Base-by-base conservation (phyloP, 2,888 invertebrate species). In the Folsomia manolachei region DNA sequence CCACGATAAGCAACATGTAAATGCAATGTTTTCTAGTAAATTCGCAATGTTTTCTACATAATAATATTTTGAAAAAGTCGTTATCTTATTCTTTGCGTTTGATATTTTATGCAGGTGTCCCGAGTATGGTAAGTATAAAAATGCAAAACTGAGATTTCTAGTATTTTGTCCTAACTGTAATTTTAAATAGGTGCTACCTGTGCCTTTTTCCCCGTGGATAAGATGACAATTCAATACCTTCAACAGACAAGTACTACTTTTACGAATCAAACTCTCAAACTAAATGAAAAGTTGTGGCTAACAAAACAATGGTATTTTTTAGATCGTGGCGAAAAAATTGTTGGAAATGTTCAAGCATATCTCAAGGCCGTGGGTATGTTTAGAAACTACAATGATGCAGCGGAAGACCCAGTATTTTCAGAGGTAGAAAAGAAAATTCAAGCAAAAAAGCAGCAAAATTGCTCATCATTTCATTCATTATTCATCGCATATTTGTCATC, bases 1-100 rank as follows among this genome's bases (percentile, higher is more conserved):
- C 98, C 0, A 99, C 98, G 0, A 95, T 99, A 70, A 93, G 96
- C 79, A 99, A 99, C 86, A 98, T 99, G 98, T 97, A 95, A 95
- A 84, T 98, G 97, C 83, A n/a, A n/a, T n/a, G n/a, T n/a, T n/a
- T n/a, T n/a, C n/a, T n/a, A n/a, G n/a, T n/a, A n/a, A n/a, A n/a
- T n/a, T n/a, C n/a, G n/a, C n/a, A n/a, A n/a, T n/a, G n/a, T n/a
- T n/a, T n/a, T n/a, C n/a, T n/a, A n/a, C n/a, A n/a, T n/a, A n/a
- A n/a, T n/a, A n/a, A n/a, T n/a, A n/a, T n/a, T n/a, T n/a, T n/a
- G n/a, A n/a, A n/a, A n/a, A n/a, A n/a, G n/a, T n/a, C n/a, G n/a
- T n/a, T n/a, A n/a, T n/a, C n/a, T n/a, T n/a, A n/a, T n/a, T n/a
- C n/a, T n/a, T n/a, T n/a, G n/a, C n/a, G n/a, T n/a, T n/a, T n/a